Base-by-base conservation (phyloP, 2,113 vertebrate genomes). In the Dermatemys mawii region DNA sequence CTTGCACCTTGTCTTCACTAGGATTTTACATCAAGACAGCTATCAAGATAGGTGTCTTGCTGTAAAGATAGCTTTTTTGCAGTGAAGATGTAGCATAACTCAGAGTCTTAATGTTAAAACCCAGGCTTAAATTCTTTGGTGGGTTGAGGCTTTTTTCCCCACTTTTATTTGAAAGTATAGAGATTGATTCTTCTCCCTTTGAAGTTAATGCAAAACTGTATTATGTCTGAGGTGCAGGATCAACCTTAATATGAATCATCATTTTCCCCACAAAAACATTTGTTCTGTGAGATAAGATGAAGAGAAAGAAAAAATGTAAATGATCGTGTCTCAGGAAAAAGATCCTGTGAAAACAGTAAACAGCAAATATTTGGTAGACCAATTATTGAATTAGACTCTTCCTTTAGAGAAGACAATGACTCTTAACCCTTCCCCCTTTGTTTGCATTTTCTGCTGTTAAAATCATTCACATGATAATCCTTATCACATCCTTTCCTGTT, bases 401-500 rank as follows among this genome's bases (percentile, higher is more conserved):
- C 83, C 91, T 55, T 92, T 94, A 93, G 92, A 92, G 95, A 91
- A 87, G 55, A 63, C 83, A 89, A 84, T 26, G 11, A 63, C 92
- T 91, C 54, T 92, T 92, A 86, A 86, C 88, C 83, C 78, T 94
- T 88, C 84, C 95, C 54, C n/a, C n/a, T 35, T 75, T 48, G 70
- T 96, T 96, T 96, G 51, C 81, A 81, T 96, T 88, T 93, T 87
- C 46, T 92, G n/a, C 19, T 87, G 67, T 82, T 53, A 85, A 96
- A 92, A 81, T 1, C 0, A 35, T 95, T 63, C 60, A 51, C 80
- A 44, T 93, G 60, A 79, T 96, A 94, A 92, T 75, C 76, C n/a
- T 91, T 81, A 87, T 94, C 85, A 86, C 89, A 95, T 84, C 50
- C 38, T 51, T 21, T 92, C 81, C 90, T 94, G 85, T 27, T 91